Conservation (phyloP, 2,113 vertebrate genomes). For the Vanacampus margaritifer region DNA sequence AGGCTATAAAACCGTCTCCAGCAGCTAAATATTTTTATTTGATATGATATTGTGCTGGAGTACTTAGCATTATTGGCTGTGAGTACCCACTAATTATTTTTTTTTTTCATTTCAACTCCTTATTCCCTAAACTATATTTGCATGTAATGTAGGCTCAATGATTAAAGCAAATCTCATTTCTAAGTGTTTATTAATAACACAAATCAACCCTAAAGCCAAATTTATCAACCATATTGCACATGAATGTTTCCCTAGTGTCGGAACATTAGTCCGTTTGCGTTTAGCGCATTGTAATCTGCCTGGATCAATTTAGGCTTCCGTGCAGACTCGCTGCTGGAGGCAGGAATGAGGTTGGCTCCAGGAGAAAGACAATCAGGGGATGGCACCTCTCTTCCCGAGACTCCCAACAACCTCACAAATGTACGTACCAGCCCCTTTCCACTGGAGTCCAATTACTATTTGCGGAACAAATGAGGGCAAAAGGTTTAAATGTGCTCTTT, state of each 20-base stretch:
- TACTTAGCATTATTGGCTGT: no score
- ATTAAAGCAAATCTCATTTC: background rate
- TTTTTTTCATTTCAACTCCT: no score
- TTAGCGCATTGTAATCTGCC: conserved; percentile 28
- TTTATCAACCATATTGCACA: background rate
- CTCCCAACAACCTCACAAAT: conserved; percentile 86
- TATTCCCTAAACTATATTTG: no score
- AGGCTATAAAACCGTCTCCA: no score
- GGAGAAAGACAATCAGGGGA: conserved; percentile 95
- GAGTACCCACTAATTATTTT: no score
- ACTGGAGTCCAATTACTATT: no score
- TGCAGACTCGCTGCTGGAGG: conserved; percentile 75
- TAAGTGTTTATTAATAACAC: background rate
- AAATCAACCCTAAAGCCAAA: background rate
- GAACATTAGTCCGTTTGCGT: background rate
- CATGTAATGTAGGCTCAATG: background rate
- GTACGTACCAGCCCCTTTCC: conserved; percentile 35
- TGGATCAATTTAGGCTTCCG: conserved; percentile 61
- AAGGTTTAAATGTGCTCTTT: conserved; percentile 32
- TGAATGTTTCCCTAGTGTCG: background rate
- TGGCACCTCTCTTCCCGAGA: conserved; percentile 92
- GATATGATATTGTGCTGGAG: no score
- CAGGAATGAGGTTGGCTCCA: conserved; percentile 81
- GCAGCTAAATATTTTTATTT: no score
- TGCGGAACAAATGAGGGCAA: background rate